These are phyloP conservation scores for Calyptomena viridis DNA, from an alignment of 2,113 vertebrate species.

Conservation along the genomic window DNA sequence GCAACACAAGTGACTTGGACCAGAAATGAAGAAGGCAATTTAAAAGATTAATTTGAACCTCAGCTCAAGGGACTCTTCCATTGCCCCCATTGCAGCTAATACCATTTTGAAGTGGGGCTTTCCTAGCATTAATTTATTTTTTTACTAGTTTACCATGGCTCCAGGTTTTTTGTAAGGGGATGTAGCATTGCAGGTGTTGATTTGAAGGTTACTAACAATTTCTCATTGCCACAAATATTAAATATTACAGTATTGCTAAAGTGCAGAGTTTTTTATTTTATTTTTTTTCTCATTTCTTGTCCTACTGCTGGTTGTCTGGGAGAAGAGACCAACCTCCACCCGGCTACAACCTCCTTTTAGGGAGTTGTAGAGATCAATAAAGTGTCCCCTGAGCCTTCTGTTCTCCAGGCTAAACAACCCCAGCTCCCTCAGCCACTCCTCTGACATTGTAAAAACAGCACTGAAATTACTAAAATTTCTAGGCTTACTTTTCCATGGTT, in stretches of 20 bases:
- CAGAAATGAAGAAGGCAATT: not conserved
- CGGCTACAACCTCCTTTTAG: too few species aligned
- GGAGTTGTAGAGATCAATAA: too few species aligned
- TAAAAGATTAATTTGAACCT: not conserved
- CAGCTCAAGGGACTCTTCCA: not conserved
- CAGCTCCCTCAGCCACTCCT: not conserved
- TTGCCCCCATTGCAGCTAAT: not conserved
- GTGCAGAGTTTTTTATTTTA: not conserved
- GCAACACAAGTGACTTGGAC: not conserved
- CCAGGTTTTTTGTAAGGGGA: not conserved
- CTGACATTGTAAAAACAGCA: not conserved
- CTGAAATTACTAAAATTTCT: not conserved
- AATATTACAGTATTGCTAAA: fast-evolving
- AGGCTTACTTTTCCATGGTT: not conserved
- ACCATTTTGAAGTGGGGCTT: not conserved
- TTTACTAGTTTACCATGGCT: not conserved
- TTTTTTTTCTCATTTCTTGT: not conserved
- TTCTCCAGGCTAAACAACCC: too few species aligned
- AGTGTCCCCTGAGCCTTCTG: too few species aligned
- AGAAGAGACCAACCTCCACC: too few species aligned
- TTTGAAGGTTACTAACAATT: not conserved
- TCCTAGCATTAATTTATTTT: not conserved
- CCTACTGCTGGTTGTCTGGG: too few species aligned
- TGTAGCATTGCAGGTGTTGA: not conserved
- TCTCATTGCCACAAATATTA: not conserved